These are phyloP conservation scores for Choreutis nemorana DNA, from an alignment of 2,888 invertebrate species.

Conservation along the genomic window DNA sequence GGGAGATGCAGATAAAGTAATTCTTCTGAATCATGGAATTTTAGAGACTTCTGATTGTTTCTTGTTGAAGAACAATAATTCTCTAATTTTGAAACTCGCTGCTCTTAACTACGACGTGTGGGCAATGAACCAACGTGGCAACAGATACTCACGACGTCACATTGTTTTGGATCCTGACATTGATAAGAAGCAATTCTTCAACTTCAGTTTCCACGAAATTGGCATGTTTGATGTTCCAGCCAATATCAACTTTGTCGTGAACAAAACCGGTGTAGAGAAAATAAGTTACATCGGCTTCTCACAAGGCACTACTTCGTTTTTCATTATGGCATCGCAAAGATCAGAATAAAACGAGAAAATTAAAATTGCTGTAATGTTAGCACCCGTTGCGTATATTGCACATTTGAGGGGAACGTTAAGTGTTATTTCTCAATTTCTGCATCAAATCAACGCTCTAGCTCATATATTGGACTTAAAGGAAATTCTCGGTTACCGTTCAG, in stretches of 20 bases:
- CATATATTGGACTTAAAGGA: conserved; percentile 26
- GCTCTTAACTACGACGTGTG: conserved; percentile 62
- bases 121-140: conserved; percentile 65
- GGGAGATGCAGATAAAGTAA: conserved; percentile 20
- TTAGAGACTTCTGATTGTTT: conserved; percentile 33
- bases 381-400: conserved; percentile 63
- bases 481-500: conserved; percentile 13
- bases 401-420: conserved; percentile 24
- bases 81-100: conserved; percentile 41
- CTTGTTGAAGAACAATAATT: conserved; percentile 29
- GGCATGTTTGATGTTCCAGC: conserved; percentile 76
- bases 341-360: conserved; percentile 70
- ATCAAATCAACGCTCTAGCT: conserved; percentile 30
- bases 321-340: conserved; percentile 54
- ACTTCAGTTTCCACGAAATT: conserved; percentile 74
- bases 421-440: conserved; percentile 22
- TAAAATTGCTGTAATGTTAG: conserved; percentile 54
- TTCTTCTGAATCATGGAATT: conserved; percentile 36
- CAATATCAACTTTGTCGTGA: conserved; percentile 44
- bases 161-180: conserved; percentile 33
- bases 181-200: conserved; percentile 54
- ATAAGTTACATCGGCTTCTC: conserved; percentile 77
- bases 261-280: conserved; percentile 51
- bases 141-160: conserved; percentile 68
- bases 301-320: conserved; percentile 70